Conservation (phyloP, 2,113 vertebrate species). For the Zosterops pallidus region DNA sequence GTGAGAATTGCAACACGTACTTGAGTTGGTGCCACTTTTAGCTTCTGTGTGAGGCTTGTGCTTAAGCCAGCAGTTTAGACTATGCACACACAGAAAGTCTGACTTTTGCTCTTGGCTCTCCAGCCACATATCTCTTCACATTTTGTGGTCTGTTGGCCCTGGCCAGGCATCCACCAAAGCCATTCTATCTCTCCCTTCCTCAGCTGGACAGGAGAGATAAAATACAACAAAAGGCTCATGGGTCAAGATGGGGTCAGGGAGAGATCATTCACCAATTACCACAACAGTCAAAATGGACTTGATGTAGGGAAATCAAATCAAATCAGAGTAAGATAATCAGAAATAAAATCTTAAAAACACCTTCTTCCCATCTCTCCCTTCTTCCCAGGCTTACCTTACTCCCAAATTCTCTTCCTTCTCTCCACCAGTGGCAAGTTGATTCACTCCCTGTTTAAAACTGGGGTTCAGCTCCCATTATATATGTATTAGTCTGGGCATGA, state of each 20-base stretch:
- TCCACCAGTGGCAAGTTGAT: neutral
- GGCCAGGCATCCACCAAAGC: neutral
- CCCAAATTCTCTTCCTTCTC: neutral
- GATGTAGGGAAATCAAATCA: neutral
- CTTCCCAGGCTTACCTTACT: neutral
- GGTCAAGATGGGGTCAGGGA: neutral
- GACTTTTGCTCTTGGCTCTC: neutral
- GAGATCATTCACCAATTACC: neutral
- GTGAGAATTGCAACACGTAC: slow-evolving; percentile 32
- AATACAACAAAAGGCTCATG: neutral
- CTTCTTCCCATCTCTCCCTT: neutral
- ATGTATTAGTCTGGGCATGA: neutral
- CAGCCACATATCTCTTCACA: neutral
- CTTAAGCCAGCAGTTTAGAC: neutral
- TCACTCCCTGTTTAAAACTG: neutral
- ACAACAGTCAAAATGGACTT: neutral
- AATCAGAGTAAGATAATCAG: neutral
- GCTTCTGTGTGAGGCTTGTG: neutral
- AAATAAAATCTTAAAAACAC: neutral
- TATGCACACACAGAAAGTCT: neutral
- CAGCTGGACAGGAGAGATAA: neutral
- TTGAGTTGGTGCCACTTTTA: neutral
- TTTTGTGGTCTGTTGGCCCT: neutral
- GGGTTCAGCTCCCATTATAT: neutral
- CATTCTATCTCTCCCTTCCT: neutral